phyloP scores from a whole-genome alignment of 2,797 vertebrate genomes.

The Falco naumanni region DNA sequence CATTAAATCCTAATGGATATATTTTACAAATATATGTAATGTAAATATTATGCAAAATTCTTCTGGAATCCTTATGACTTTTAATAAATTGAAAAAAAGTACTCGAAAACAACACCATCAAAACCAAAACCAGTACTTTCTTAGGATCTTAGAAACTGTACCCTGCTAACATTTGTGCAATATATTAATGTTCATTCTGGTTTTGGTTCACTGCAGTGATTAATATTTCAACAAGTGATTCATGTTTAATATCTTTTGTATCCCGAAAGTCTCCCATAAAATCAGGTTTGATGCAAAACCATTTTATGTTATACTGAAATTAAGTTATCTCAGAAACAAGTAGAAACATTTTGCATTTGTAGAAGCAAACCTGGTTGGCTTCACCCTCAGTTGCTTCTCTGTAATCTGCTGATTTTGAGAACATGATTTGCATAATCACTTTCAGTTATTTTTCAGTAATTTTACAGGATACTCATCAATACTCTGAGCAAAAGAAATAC shows the following conservation, averaged over 20 bases:
- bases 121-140: neutral
- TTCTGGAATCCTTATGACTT: neutral
- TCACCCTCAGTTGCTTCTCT: neutral
- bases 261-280: neutral
- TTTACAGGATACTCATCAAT: neutral
- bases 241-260: neutral
- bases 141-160: neutral
- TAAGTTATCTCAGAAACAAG: neutral
- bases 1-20: neutral
- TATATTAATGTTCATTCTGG: neutral
- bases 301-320: neutral
- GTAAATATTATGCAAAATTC: neutral
- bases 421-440: neutral
- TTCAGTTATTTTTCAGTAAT: neutral
- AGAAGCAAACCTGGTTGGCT: neutral
- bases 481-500: neutral
- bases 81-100: neutral
- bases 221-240: neutral
- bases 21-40: neutral
- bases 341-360: neutral
- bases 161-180: neutral
- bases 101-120: neutral
- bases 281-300: neutral
- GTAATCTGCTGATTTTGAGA: neutral
- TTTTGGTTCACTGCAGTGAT: neutral